Evolutionary conservation across 2,113 vertebrate genomes (phyloP), one percentile per base, ranked within the genome.

Genomic region (Chionodraco myersi): DNA sequence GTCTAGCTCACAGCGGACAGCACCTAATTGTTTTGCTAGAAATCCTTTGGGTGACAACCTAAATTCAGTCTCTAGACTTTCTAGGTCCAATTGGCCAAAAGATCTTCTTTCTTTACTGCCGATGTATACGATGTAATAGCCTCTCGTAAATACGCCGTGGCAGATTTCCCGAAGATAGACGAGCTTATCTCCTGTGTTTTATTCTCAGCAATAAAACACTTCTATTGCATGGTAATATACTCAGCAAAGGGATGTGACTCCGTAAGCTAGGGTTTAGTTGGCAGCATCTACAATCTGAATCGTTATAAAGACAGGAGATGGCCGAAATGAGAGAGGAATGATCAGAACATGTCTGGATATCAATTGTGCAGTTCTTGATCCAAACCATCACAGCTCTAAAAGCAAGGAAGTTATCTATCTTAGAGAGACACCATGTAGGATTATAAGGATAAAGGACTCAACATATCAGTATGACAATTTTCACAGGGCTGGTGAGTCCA

Each of bases 191-290:
- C 57, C 51, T 23, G 44, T 49, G 45, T 80, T 88, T 89, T 84
- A 87, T 71, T 75, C 72, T 79, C 51, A n/a, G 61, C 72, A 84
- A 78, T 91, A 84, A 88, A 88, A 86, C 62, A 57, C 59, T 72
- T 65, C 66, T 68, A 36, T 62, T 61, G 70, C 76, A 64, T 59
- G 23, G 67, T 63, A 67, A 84, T 80, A 70, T 57, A 76, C 52
- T 67, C 59, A 36, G 72, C 53, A 75, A 68, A 76, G 53, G 36
- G 48, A 18, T 57, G 26, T 41, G 21, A 8, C 10, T 72, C 52
- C 36, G 52, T 57, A 30, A 68, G 57, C 48, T 58, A 26, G 12
- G 26, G 56, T 72, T 74, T 77, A 70, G 52, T 82, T 47, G 36
- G 10, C n/a, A 52, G 41, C 0, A 41, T 71, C 64, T 77, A 54